These are phyloP conservation scores for Tipula vernalis DNA, from an alignment of 2,888 invertebrate genomes.

Conservation along the genomic window DNA sequence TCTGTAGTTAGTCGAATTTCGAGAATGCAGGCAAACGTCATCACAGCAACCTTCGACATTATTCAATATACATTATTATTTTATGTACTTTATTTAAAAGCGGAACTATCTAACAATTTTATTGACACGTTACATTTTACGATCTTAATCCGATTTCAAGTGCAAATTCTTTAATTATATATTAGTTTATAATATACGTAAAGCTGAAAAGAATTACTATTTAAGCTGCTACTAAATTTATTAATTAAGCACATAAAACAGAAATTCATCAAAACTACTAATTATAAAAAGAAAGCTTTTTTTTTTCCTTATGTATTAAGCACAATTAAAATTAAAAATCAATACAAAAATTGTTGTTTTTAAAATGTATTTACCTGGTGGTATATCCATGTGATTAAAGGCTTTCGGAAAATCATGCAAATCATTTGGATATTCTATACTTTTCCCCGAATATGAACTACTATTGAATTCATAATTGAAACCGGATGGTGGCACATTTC, in stretches of 20 bases:
- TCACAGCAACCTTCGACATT: not conserved
- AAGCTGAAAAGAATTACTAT: not conserved
- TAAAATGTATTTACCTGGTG: slow-evolving; percentile 29
- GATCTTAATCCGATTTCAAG: not conserved
- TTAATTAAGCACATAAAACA: not conserved
- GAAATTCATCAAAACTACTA: not conserved
- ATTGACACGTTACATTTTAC: not conserved
- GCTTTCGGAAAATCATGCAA: slow-evolving; percentile 33
- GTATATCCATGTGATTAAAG: slow-evolving; percentile 36
- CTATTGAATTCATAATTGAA: slow-evolving; percentile 20
- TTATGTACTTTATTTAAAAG: not conserved
- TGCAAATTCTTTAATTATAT: not conserved
- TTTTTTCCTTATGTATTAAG: not conserved
- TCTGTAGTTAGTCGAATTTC: not conserved
- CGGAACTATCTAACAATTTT: not conserved
- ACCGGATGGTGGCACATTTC: slow-evolving; percentile 17
- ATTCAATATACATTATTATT: not conserved
- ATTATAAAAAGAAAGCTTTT: not conserved
- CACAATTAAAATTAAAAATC: not conserved
- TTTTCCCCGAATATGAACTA: slow-evolving; percentile 16
- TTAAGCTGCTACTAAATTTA: not conserved
- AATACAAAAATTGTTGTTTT: not conserved
- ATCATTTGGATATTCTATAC: slow-evolving; percentile 32
- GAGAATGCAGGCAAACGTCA: not conserved
- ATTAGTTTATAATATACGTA: not conserved